These are phyloP conservation scores for Tokudaia tokunoshimensis DNA, from an alignment of 2,797 vertebrate species.

Conservation along the genomic window DNA sequence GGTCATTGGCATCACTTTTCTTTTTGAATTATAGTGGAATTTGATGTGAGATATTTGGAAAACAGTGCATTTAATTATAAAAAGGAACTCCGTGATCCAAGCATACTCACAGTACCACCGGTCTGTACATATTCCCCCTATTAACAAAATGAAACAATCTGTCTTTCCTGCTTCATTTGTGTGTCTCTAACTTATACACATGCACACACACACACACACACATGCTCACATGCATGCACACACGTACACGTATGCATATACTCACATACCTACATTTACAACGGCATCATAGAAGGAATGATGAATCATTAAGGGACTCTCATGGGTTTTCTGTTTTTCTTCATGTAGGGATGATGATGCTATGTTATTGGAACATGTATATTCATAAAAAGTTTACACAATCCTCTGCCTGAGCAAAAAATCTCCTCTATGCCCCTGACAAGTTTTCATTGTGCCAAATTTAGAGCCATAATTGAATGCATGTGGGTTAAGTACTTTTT, in stretches of 20 bases:
- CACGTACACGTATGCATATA: not conserved
- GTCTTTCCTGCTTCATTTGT: accelerated
- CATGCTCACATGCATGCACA: not conserved
- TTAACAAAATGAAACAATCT: not conserved
- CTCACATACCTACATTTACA: not conserved
- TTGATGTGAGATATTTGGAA: not conserved
- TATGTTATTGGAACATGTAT: not conserved
- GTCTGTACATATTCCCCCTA: not conserved
- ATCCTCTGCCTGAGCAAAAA: conserved; percentile 16
- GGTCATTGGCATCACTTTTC: not conserved
- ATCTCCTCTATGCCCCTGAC: not conserved
- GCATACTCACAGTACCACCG: not conserved
- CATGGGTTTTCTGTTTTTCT: not conserved
- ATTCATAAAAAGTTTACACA: not conserved
- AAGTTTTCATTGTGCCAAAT: not conserved
- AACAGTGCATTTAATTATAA: not conserved
- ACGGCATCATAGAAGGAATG: not conserved
- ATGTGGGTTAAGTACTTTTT: not conserved
- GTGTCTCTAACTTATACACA: too few species aligned
- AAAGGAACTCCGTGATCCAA: not conserved
- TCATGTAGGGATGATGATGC: not conserved
- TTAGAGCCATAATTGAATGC: not conserved
- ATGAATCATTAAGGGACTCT: not conserved
- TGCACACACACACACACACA: not conserved
- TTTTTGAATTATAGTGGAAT: not conserved